These are phyloP conservation scores for Hepsetus odoe DNA, from an alignment of 2,113 vertebrate species.

Conservation along the genomic window DNA sequence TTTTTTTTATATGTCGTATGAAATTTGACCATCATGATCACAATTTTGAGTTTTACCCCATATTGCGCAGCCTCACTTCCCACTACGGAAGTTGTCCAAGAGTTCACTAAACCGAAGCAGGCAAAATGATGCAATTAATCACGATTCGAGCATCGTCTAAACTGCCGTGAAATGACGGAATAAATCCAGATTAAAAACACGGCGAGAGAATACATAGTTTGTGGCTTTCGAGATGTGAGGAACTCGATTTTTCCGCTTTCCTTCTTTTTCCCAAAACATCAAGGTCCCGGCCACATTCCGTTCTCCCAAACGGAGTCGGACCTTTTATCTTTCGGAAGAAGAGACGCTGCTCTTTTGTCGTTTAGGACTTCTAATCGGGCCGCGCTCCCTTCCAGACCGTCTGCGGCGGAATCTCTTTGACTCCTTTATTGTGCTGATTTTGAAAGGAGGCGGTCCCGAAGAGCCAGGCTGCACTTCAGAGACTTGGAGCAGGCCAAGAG, in stretches of 20 bases:
- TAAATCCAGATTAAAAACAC: too few species aligned
- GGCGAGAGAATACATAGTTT: neutral
- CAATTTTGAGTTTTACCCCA: too few species aligned
- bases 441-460: slow-evolving; percentile 25
- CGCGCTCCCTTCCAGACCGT: slow-evolving; percentile 33
- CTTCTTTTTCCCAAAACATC: too few species aligned
- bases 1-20: too few species aligned
- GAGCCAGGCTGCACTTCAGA: slow-evolving; percentile 1
- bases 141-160: too few species aligned
- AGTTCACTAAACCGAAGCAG: too few species aligned
- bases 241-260: neutral
- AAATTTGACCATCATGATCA: too few species aligned
- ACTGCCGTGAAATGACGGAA: neutral
- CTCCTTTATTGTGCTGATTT: slow-evolving; percentile 32
- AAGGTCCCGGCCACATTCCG: neutral
- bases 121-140: too few species aligned
- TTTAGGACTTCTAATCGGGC: slow-evolving; percentile 38
- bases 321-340: slow-evolving; percentile 58
- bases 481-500: slow-evolving; percentile 8
- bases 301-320: slow-evolving; percentile 13
- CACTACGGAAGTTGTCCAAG: too few species aligned
- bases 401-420: slow-evolving; percentile 29
- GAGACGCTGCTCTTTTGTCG: slow-evolving; percentile 47
- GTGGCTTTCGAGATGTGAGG: neutral
- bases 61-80: too few species aligned